Percentiles rank a stretch among this genome's conserved stretches.
These are phyloP conservation scores for Tetranychus urticae DNA, from an alignment of 1,140 invertebrate genomes.

Conservation along the genomic window DNA sequence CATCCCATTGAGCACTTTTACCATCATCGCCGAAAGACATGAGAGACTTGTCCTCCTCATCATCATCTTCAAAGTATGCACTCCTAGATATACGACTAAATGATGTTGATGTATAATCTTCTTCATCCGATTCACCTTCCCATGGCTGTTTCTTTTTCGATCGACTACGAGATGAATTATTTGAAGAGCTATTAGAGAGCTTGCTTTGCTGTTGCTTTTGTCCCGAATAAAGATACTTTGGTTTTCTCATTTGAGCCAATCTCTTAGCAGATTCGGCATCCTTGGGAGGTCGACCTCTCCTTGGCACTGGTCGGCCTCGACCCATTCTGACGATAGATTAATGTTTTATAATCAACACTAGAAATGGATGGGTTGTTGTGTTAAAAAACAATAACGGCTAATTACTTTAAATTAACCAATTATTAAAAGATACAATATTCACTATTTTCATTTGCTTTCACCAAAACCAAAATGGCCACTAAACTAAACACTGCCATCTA, in stretches of 20 bases:
- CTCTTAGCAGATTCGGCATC: conserved; percentile 3
- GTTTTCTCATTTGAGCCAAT: neutral
- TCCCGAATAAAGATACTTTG: conserved; percentile 2
- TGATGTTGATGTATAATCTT: neutral
- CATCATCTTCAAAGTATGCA: conserved; percentile 1
- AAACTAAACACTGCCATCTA: too few species aligned
- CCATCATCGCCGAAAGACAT: neutral
- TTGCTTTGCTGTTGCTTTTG: neutral
- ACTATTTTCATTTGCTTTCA: too few species aligned
- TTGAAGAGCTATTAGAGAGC: neutral
- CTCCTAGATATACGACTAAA: neutral
- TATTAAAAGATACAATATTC: too few species aligned
- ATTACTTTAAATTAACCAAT: too few species aligned
- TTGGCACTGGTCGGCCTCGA: neutral
- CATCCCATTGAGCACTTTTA: neutral
- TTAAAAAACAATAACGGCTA: too few species aligned
- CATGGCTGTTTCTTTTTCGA: neutral
- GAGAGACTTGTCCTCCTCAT: neutral
- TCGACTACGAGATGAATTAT: neutral
- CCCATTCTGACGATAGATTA: neutral
- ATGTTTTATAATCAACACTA: too few species aligned
- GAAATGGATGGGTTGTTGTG: too few species aligned
- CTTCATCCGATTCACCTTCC: neutral
- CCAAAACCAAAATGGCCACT: too few species aligned
- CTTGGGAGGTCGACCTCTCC: conserved; percentile 4